Evolutionary conservation across 1,140 invertebrate genomes (phyloP).

Genomic region (Odontomachus brunneus): DNA sequence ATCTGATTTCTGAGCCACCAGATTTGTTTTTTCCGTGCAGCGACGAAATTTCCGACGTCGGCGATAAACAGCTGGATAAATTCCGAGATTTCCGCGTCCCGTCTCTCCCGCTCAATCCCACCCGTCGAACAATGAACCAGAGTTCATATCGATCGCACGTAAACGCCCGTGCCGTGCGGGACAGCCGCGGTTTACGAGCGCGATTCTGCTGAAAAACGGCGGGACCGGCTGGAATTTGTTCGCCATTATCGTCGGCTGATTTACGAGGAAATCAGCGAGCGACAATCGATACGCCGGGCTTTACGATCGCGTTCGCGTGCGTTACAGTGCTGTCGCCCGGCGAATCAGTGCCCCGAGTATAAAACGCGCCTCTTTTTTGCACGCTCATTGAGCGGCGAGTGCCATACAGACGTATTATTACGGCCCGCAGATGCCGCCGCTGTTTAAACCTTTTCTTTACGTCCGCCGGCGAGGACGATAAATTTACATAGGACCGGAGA

Average conservation of each 20-base stretch:
- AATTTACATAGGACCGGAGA: slow-evolving; percentile 60
- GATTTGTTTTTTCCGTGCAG: too few species aligned
- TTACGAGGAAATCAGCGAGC: slow-evolving; percentile 34
- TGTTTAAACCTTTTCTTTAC: slow-evolving; percentile 61
- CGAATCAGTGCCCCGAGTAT: not conserved
- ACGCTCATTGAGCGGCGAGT: slow-evolving; percentile 28
- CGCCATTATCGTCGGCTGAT: slow-evolving; percentile 42
- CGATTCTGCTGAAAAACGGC: slow-evolving; percentile 35
- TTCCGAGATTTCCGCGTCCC: too few species aligned
- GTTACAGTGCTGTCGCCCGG: slow-evolving; percentile 22
- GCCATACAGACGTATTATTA: slow-evolving; percentile 56
- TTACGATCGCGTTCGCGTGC: slow-evolving; percentile 23
- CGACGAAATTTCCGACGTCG: too few species aligned
- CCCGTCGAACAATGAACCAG: not conserved
- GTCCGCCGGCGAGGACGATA: slow-evolving; percentile 42
- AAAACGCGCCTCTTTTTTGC: slow-evolving; percentile 40
- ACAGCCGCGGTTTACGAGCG: slow-evolving; percentile 35
- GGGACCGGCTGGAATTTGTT: not conserved
- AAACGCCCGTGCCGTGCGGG: too few species aligned
- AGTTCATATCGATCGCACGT: slow-evolving; percentile 25
- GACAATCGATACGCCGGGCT: slow-evolving; percentile 43
- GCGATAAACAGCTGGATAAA: too few species aligned
- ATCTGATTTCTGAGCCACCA: too few species aligned
- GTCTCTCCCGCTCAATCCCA: not conserved
- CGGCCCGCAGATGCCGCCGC: not conserved